Conservation (phyloP, 2,113 vertebrate genomes). For the Mormyrus iriodes region DNA sequence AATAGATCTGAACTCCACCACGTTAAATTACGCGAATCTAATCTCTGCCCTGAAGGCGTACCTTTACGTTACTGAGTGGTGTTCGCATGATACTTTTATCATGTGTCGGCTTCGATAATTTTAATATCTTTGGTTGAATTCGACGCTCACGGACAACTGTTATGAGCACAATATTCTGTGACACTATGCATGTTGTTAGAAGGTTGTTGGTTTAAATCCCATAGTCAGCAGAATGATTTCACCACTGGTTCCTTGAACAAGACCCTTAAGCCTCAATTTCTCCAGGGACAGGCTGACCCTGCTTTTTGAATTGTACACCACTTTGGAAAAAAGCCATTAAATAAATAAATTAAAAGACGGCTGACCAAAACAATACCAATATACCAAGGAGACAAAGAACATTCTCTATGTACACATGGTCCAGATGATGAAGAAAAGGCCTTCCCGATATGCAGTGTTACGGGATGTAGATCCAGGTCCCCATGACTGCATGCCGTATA, state of each 20-base stretch:
- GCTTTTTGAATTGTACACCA: neutral
- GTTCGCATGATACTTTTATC: neutral
- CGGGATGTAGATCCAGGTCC: neutral
- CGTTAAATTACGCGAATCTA: neutral
- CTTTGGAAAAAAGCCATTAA: neutral
- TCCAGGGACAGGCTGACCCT: neutral
- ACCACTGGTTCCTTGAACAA: neutral
- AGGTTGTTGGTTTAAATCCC: neutral
- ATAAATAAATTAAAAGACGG: neutral
- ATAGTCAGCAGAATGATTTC: neutral
- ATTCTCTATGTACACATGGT: neutral
- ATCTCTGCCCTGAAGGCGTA: neutral
- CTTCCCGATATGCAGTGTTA: neutral
- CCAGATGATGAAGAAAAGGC: neutral
- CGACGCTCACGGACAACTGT: neutral
- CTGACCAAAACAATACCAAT: neutral
- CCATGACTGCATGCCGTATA: neutral
- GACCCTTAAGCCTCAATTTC: neutral
- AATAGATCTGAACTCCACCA: neutral
- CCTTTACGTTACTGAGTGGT: neutral
- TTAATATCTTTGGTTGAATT: neutral
- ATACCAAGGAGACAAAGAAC: neutral
- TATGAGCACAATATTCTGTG: neutral
- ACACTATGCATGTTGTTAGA: neutral
- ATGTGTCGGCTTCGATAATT: neutral